A percentile compares a stretch with the other conserved stretches of the same genome.
Conservation (phyloP, 2,113 vertebrate genomes). For the Ophthalmolycus amberensis region DNA sequence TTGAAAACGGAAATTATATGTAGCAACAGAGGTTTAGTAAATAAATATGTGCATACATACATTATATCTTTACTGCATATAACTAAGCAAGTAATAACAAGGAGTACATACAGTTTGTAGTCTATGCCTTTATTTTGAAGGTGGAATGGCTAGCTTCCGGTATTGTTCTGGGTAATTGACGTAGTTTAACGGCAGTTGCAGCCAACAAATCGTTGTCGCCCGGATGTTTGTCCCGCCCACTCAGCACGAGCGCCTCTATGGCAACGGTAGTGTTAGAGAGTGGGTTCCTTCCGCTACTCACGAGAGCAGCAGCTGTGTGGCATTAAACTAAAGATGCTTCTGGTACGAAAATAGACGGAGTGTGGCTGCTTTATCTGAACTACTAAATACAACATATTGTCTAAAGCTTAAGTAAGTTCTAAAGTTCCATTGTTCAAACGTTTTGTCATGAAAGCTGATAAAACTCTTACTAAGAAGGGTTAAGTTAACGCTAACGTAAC, state of each 20-base stretch:
- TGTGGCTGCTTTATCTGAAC: background rate
- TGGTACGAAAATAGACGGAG: background rate
- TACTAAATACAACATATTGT: background rate
- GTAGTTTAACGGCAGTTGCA: too few species aligned
- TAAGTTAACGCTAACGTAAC: constrained; percentile 3
- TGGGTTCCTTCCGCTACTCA: background rate
- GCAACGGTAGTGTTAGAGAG: constrained; percentile 54
- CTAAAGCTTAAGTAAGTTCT: constrained; percentile 24
- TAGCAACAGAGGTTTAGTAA: accelerated
- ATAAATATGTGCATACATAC: accelerated
- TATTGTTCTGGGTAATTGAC: accelerated
- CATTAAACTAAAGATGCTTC: background rate
- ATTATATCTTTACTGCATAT: background rate
- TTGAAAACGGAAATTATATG: background rate
- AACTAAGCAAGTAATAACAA: accelerated
- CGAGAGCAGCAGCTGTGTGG: accelerated
- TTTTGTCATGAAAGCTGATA: background rate
- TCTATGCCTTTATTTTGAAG: constrained; percentile 43
- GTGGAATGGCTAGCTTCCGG: accelerated
- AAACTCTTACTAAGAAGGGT: background rate
- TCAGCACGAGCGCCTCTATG: constrained; percentile 16
- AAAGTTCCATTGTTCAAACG: background rate
- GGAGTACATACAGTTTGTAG: accelerated
- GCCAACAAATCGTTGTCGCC: background rate
- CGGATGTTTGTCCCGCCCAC: constrained; percentile 23